These are phyloP conservation scores for Paramuricea clavata DNA, from an alignment of 92 coral and sea anemone genomes.

Conservation along the genomic window DNA sequence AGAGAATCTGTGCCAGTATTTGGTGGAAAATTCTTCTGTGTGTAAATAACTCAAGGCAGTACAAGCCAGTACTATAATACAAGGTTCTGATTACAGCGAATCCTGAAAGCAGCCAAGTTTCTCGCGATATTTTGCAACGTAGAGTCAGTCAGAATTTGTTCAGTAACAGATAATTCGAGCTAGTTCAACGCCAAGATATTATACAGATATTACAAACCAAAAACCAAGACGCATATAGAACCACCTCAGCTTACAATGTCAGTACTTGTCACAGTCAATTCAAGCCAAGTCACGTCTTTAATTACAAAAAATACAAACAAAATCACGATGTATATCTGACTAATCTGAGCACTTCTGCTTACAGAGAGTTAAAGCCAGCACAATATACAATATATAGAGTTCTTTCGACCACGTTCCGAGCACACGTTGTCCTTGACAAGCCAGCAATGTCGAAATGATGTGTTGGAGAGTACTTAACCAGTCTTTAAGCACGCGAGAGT, in stretches of 20 bases:
- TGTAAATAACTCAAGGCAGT: too few relatives aligned
- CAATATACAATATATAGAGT: background rate
- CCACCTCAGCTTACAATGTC: background rate
- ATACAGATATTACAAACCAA: background rate
- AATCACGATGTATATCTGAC: too few relatives aligned
- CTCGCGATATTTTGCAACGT: too few relatives aligned
- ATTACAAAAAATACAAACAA: background rate
- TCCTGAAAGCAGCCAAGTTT: too few relatives aligned
- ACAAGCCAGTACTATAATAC: too few relatives aligned
- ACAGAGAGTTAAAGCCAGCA: background rate
- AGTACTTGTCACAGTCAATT: background rate
- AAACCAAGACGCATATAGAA: too few relatives aligned
- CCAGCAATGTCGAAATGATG: background rate
- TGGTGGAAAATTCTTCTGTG: too few relatives aligned
- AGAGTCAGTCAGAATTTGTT: too few relatives aligned
- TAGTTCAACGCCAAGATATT: background rate
- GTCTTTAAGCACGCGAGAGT: background rate
- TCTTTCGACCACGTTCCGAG: background rate
- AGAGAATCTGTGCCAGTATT: too few relatives aligned
- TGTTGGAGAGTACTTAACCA: background rate
- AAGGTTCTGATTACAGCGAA: too few relatives aligned
- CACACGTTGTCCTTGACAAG: background rate
- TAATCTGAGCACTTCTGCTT: background rate
- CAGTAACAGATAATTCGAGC: background rate
- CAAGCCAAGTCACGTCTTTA: background rate